Base-by-base conservation (phyloP, 2,888 invertebrate genomes). In the Eulithis prunata region DNA sequence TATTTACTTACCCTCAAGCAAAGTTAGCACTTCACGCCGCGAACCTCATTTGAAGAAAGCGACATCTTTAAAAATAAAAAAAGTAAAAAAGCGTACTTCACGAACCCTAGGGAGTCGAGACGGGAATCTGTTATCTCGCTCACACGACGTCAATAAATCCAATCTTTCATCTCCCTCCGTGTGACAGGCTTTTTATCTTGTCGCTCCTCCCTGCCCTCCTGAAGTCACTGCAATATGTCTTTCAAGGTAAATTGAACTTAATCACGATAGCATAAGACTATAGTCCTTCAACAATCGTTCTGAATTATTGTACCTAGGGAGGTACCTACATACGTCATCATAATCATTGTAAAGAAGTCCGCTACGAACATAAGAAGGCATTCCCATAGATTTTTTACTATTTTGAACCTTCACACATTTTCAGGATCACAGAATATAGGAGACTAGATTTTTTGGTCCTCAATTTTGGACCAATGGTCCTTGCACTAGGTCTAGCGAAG, bases 21-120 rank as follows among this genome's bases (percentile, higher is more conserved):
- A 71, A 77, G 71, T 81, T 80, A 77, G 75, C 82, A 79, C 79
- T 79, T 73, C 73, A 75, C 71, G 68, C 62, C 68, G 63, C 73
- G 64, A 70, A 74, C 71, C 79, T 80, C 80, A 82, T 85, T 83
- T 82, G 73, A 76, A 82, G 81, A 82, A 82, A 78, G 75, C 76
- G 72, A 78, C 78, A 70, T 60, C 32, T 59, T 56, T 49, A 51
- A 64, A 59, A 60, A 64, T 21, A 43, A 79, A 82, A 80, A 78
- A 78, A 49, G 77, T 78, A 79, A 78, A 81, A 78, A 74, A 80
- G 77, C 70, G 76, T 80, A 82, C 86, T 86, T 85, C 82, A 82
- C 81, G 87, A 86, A 85, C 84, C 85, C 86, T 82, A 78, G 66
- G 69, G 78, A 79, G 83, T 82, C 78, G 75, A 75, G 75, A 71